Evolutionary conservation across 1,140 invertebrate genomes (phyloP), one percentile per base, ranked within the genome.

Genomic region (Polyergus mexicanus): DNA sequence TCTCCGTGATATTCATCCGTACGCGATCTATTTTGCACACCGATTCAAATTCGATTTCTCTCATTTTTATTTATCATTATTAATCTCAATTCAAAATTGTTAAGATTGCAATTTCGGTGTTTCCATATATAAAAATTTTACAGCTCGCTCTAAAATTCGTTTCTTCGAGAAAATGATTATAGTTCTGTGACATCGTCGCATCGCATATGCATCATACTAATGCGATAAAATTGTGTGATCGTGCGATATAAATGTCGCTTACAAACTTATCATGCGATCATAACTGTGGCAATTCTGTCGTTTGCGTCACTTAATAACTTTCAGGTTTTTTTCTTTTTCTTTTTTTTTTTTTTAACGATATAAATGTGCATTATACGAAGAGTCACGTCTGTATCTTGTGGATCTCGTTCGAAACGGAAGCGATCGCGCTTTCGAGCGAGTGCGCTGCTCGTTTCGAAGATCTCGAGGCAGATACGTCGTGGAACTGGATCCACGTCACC

Each of bases 331-430:
- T 28, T 28, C 1, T 28, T 28, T 28, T 28, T 28, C 1, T 28
- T 28, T 28, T 28, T 28, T 28, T 28, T 28, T 28, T 28, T 25
- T 2, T 1, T 22, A 19, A 16, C 13, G 47, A 25, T 28, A 69
- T 35, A 58, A 44, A 69, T 19, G 51, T 10, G 22, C 47, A 25
- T 32, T 11, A 19, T 11, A 19, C 11, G 28, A 41, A 38, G 62
- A 54, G 56, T 22, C 25, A 22, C 32, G 22, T 13, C 38, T 72
- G 76, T 78, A 68, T 68, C 76, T 80, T 19, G 44, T 16, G 16
- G 47, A 62, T 72, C 38, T 83, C 28, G 54, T 1, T 54, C 25
- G n/a, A 83, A 56, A 74, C 68, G 78, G 78, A 83, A 83, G 38
- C 38, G 44, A 81, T 72, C 44, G 38, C 66, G 68, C 76, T 80